Evolutionary conservation across 2,113 vertebrate species (phyloP), one percentile per base, ranked within the genome.

Genomic region (Euleptes europaea): DNA sequence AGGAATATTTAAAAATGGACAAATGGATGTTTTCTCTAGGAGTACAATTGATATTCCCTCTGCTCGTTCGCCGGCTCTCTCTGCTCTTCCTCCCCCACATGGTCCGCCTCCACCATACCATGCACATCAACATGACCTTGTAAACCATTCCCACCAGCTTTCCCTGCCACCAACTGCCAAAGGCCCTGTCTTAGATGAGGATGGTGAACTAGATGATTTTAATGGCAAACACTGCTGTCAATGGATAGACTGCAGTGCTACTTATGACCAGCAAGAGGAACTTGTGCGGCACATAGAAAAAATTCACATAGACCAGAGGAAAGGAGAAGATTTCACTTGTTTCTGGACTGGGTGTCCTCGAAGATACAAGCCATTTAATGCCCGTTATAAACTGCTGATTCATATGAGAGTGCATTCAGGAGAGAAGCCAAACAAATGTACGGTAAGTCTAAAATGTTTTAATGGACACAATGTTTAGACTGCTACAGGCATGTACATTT

Each of bases 371-470:
- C 97, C 99, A 3, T 99, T 99, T 94, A 99, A 99, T 38, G 98
- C 99, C 57, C 97, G 98, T 81, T 99, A 99, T 92, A 99, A 99
- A 93, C 96, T 99, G 88, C 96, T 99, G 33, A 99, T 99, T 95
- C 99, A 99, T 94, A 99, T 99, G 99, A 96, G 99, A 94, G 97
- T 99, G 88, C 99, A 99, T 92, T 99, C 99, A 1, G 99, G 99
- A 89, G 99, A 99, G 96, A 99, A 98, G 94, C 99, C 99, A 5
- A 99, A 99, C 96, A 99, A 98, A 91, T 99, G 99, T 94, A 98
- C 97, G 94, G 98, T 99, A 95, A 94, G 95, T 96, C 87, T 83
- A 63, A 91, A 11, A 72, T 17, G 35, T 80, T 33, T 60, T 2
- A n/a, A 47, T 40, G 19, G 65, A 49, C 3, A 35, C 4, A 33